Evolutionary conservation across 2,113 vertebrate genomes (phyloP), one percentile per base, ranked within the genome.

Genomic region (Halcyon senegalensis): DNA sequence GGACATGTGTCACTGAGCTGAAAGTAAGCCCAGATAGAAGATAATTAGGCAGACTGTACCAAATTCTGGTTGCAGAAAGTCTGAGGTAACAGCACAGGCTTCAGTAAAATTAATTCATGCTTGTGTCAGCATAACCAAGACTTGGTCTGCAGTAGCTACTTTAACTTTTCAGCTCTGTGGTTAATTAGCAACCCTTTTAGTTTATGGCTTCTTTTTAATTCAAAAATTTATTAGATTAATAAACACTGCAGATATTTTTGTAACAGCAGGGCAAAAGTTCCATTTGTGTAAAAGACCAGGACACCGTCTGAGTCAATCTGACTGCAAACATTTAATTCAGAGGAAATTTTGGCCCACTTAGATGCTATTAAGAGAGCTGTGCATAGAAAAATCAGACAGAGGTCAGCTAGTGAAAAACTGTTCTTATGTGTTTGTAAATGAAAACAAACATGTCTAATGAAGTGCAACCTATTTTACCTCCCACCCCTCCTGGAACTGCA

Each of bases 231-330:
- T 59, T 90, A 72, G 73, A 92, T 90, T 95, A 93, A 75, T 87
- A 95, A 96, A 92, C 48, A 93, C 24, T 70, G 70, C 41, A 87
- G 74, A 51, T 83, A 87, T 79, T 91, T 94, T 91, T 84, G 43
- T 76, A 89, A 46, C 24, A 78, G 51, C 0, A 0, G 15, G 48
- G 28, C 21, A 90, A 75, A 89, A 37, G 14, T 64, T 82, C 27
- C 62, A 14, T 58, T 91, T 94, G 21, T 69, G n/a, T 44, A 72
- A 73, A 87, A 89, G 77, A 82, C n/a, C 64, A 69, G 84, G 81
- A 76, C 41, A 75, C 15, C 15, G 24, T 60, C 75, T 60, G 73
- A 94, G 48, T 56, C 51, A 64, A 75, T 48, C 51, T 68, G 82
- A 68, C 27, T 76, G 17, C 0, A 0, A 66, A 50, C 5, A 69